These are phyloP conservation scores for Avahi laniger DNA, from an alignment of 2,797 vertebrate species.

Conservation along the genomic window DNA sequence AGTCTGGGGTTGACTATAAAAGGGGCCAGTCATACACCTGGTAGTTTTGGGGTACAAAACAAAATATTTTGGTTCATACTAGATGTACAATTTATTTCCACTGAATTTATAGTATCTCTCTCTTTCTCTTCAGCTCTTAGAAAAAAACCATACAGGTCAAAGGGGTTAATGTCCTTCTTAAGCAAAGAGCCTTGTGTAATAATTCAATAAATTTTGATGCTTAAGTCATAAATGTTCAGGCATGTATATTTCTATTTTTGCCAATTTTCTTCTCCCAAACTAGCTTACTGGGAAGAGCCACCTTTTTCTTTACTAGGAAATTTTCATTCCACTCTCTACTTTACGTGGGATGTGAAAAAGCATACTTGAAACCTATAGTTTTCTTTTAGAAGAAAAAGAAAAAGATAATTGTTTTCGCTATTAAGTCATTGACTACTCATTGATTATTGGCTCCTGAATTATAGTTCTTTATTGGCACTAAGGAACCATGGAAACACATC, in stretches of 20 bases:
- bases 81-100: not conserved
- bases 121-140: not conserved
- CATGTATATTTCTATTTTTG: not conserved
- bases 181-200: not conserved
- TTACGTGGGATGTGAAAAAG: not conserved
- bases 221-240: slow-evolving; percentile 9
- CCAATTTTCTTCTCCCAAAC: not conserved
- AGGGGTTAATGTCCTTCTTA: not conserved
- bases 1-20: not conserved
- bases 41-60: not conserved
- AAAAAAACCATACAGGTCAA: not conserved
- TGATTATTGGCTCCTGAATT: not conserved
- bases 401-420: not conserved
- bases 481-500: not conserved
- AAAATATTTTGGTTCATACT: not conserved
- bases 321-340: not conserved
- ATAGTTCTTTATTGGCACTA: not conserved
- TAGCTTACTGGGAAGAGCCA: not conserved
- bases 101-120: not conserved
- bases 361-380: not conserved
- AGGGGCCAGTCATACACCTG: not conserved
- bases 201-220: not conserved
- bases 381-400: not conserved
- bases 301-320: not conserved
- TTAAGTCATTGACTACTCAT: not conserved